phyloP scores from a whole-genome alignment of 2,113 vertebrate genomes.

The Brachypodius melanocephalos region DNA sequence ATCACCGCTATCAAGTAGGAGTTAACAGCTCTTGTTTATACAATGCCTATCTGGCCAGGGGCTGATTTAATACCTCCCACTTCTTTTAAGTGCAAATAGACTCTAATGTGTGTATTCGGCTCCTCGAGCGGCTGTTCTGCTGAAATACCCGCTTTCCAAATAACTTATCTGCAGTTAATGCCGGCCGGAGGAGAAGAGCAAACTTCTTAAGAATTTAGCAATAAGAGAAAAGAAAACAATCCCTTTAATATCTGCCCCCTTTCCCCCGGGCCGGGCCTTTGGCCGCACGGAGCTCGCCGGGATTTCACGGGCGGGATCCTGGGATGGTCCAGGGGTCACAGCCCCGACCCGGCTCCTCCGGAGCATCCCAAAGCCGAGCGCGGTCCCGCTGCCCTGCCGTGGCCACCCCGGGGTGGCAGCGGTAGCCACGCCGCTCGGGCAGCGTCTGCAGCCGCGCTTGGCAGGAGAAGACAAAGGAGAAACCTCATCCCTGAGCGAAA shows the following conservation, averaged over 20 bases:
- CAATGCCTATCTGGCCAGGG: constrained; percentile 41
- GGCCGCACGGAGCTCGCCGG: background rate
- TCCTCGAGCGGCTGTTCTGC: constrained; percentile 51
- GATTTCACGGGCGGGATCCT: background rate
- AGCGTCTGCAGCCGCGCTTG: background rate
- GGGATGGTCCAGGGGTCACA: fast-evolving
- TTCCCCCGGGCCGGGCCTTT: background rate
- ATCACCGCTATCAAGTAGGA: constrained; percentile 33
- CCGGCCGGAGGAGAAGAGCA: background rate
- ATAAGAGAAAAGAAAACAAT: background rate
- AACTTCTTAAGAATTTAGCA: background rate
- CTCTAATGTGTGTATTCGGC: constrained; percentile 60
- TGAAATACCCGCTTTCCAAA: constrained; percentile 59
- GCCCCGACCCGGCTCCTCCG: fast-evolving
- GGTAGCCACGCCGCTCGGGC: background rate
- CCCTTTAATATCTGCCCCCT: background rate
- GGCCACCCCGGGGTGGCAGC: background rate
- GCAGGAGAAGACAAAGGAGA: background rate
- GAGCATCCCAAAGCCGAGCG: background rate
- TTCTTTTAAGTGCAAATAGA: constrained; percentile 72
- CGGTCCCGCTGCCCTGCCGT: background rate
- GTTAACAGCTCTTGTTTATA: constrained; percentile 54
- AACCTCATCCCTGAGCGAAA: constrained; percentile 41
- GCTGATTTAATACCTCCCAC: constrained; percentile 49
- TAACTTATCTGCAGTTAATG: constrained; percentile 33